phyloP scores from a whole-genome alignment of 2,113 vertebrate species.

The Prionailurus viverrinus region DNA sequence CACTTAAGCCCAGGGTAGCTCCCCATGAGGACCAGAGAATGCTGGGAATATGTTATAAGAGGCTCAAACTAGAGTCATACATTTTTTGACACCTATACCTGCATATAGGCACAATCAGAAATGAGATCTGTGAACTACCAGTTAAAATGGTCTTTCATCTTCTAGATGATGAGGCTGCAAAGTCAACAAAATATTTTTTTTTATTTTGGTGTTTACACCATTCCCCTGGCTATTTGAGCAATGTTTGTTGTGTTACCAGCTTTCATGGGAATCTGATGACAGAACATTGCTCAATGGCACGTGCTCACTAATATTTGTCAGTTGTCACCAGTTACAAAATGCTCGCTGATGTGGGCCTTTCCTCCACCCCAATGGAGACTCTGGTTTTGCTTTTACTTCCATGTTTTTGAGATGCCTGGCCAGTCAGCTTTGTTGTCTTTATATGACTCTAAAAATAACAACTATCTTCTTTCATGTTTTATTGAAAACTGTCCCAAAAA shows the following conservation, averaged over 20 bases:
- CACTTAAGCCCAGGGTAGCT: background rate
- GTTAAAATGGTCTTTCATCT: background rate
- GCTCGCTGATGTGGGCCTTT: background rate
- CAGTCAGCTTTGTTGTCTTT: constrained; percentile 52
- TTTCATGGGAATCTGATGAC: background rate
- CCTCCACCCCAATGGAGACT: background rate
- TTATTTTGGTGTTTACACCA: background rate
- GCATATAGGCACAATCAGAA: background rate
- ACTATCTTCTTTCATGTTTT: constrained; percentile 59
- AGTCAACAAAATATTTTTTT: background rate
- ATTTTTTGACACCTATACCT: background rate
- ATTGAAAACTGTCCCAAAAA: constrained; percentile 46
- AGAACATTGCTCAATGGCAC: background rate
- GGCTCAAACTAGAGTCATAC: too few species aligned
- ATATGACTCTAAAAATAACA: constrained; percentile 55
- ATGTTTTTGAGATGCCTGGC: background rate
- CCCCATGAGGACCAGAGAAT: background rate
- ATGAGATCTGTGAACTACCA: background rate
- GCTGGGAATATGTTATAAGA: background rate
- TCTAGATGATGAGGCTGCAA: background rate
- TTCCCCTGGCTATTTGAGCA: background rate
- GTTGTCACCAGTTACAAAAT: rapidly evolving
- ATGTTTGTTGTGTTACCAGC: background rate
- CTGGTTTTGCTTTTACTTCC: background rate
- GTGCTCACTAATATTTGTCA: background rate